These are phyloP conservation scores for Tiaroga cobitis DNA, from an alignment of 2,797 vertebrate species.

Conservation along the genomic window DNA sequence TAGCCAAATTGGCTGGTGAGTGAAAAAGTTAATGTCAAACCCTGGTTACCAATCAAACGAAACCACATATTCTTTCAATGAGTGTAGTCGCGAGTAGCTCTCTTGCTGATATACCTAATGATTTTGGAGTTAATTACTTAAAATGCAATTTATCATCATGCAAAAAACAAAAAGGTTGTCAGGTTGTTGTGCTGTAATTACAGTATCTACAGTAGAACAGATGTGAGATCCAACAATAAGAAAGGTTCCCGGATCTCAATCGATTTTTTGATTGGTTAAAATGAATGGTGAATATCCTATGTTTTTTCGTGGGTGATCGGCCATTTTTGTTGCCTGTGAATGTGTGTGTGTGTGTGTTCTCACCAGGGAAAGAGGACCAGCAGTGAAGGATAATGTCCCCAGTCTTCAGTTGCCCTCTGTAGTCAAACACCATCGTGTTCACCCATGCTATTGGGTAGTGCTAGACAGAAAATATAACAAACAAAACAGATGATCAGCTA, in stretches of 20 bases:
- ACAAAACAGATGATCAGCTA: neutral
- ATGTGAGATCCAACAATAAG: neutral
- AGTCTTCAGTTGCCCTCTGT: slow-evolving; percentile 92
- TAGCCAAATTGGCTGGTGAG: too few relatives aligned
- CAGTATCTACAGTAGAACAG: neutral
- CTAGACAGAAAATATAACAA: slow-evolving; percentile 70
- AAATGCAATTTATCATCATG: neutral
- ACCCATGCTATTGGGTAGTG: slow-evolving; percentile 99
- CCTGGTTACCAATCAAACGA: neutral
- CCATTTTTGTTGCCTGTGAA: neutral
- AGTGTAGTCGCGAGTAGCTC: neutral
- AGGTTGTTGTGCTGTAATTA: too few relatives aligned
- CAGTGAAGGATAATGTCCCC: slow-evolving; percentile 90
- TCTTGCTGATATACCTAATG: neutral
- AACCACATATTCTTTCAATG: neutral
- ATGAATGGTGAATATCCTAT: neutral
- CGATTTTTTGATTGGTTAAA: neutral
- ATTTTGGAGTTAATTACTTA: neutral
- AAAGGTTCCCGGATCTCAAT: neutral
- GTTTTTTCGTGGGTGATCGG: neutral
- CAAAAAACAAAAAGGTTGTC: neutral
- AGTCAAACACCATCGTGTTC: slow-evolving; percentile 99
- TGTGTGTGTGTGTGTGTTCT: slow-evolving; percentile 49
- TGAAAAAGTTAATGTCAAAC: too few relatives aligned
- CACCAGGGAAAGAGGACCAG: slow-evolving; percentile 99